These are phyloP conservation scores for Dicyrtoma fusca DNA, from an alignment of 2,888 invertebrate genomes.

Conservation along the genomic window DNA sequence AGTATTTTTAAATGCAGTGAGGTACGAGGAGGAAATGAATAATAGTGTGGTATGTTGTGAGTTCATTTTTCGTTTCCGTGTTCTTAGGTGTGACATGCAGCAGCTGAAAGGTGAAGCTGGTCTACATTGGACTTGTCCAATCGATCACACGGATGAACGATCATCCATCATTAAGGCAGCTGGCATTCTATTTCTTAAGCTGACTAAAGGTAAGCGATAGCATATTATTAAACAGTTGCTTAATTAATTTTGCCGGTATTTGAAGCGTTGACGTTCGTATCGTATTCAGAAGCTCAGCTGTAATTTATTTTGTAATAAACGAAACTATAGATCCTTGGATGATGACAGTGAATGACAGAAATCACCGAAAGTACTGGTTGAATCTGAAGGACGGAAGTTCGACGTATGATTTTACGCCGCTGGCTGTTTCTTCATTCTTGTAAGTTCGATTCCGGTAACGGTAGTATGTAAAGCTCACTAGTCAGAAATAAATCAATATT, in stretches of 20 bases:
- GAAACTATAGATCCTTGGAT: slow-evolving; percentile 53
- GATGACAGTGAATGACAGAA: slow-evolving; percentile 44
- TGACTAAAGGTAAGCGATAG: slow-evolving; percentile 45
- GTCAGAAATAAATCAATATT: background rate
- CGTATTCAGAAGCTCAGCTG: no score
- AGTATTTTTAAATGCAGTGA: no score
- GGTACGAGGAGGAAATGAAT: no score
- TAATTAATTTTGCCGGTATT: slow-evolving; percentile 6
- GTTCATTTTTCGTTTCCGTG: no score
- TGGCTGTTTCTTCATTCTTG: slow-evolving; percentile 47
- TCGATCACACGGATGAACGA: slow-evolving; percentile 47
- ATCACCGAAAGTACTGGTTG: slow-evolving; percentile 47
- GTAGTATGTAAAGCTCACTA: background rate
- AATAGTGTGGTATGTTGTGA: no score
- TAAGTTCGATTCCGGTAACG: slow-evolving; percentile 17
- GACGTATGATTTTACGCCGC: slow-evolving; percentile 36
- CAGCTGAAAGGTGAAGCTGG: slow-evolving; percentile 30
- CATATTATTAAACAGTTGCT: background rate
- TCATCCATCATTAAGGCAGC: slow-evolving; percentile 44
- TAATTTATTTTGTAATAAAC: no score
- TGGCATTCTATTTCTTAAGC: slow-evolving; percentile 51
- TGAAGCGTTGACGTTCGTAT: no score
- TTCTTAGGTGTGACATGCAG: slow-evolving; percentile 42
- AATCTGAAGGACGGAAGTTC: slow-evolving; percentile 38
- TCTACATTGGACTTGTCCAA: slow-evolving; percentile 43